phyloP scores from a whole-genome alignment of 2,888 invertebrate genomes.

The Adineta ricciae region DNA sequence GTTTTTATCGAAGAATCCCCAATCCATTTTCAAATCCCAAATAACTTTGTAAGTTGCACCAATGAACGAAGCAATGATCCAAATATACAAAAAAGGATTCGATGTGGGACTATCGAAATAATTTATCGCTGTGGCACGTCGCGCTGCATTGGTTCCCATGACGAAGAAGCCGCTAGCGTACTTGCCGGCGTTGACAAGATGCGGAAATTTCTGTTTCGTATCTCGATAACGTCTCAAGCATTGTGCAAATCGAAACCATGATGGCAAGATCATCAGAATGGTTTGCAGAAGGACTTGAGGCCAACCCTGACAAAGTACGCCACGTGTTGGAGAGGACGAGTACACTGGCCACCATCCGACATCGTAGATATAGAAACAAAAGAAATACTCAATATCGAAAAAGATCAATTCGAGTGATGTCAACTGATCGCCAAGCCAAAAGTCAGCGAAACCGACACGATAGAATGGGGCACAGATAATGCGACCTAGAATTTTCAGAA shows the following conservation, averaged over 20 bases:
- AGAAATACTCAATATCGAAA: no score
- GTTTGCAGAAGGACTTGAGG: background rate
- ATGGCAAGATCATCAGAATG: constrained; percentile 59
- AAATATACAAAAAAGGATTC: constrained; percentile 33
- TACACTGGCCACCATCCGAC: constrained; percentile 44
- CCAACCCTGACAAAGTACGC: background rate
- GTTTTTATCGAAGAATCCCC: constrained; percentile 76
- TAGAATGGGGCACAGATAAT: no score
- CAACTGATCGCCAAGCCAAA: constrained; percentile 95
- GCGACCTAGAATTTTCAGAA: constrained; percentile 58
- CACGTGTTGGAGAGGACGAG: background rate
- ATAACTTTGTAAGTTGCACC: constrained; percentile 88
- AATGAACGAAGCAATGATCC: constrained; percentile 52
- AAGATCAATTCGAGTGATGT: constrained; percentile 87
- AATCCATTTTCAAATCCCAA: no score
- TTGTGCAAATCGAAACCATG: constrained; percentile 94
- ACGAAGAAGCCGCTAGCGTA: constrained; percentile 85
- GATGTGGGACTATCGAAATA: constrained; percentile 21
- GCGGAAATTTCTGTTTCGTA: constrained; percentile 31
- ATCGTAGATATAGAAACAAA: constrained; percentile 67
- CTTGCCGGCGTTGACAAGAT: constrained; percentile 74
- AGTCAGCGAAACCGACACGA: constrained; percentile 61
- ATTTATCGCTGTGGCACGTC: constrained; percentile 13
- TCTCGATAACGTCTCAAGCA: constrained; percentile 34
- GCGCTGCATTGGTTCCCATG: constrained; percentile 4